Conservation (phyloP, 2,113 vertebrate genomes). For the Xiphorhynchus elegans region DNA sequence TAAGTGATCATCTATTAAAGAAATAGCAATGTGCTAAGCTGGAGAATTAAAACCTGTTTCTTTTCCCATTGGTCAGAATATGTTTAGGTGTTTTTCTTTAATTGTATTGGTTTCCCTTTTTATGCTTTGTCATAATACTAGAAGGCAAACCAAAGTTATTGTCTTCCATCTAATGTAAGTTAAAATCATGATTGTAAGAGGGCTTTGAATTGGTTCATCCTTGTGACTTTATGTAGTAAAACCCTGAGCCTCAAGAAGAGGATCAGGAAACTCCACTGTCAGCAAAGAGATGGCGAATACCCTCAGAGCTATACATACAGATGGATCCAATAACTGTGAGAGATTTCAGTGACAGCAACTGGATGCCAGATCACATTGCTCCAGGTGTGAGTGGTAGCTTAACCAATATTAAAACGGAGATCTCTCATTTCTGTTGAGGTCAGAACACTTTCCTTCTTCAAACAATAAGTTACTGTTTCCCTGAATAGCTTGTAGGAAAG, state of each 20-base stretch:
- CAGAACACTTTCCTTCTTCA: background rate
- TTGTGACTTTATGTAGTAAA: background rate
- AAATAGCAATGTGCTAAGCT: background rate
- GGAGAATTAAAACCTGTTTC: background rate
- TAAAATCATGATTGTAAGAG: background rate
- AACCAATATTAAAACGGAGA: background rate
- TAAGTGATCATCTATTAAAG: background rate
- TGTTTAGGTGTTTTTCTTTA: background rate
- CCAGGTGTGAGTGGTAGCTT: background rate
- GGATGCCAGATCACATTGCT: background rate
- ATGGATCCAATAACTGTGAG: background rate
- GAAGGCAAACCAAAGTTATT: background rate
- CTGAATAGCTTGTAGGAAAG: background rate
- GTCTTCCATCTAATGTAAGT: background rate
- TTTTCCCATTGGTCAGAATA: background rate
- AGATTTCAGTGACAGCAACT: background rate
- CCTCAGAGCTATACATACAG: background rate
- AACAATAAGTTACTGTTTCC: constrained; percentile 28
- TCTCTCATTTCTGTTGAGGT: background rate
- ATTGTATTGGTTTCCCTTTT: background rate
- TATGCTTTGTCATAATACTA: background rate
- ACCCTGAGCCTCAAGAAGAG: background rate
- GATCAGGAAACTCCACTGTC: background rate
- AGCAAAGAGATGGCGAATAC: background rate
- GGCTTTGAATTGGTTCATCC: background rate